Conservation (phyloP, 23 tunicate genomes). For the Botrylloides violaceus region DNA sequence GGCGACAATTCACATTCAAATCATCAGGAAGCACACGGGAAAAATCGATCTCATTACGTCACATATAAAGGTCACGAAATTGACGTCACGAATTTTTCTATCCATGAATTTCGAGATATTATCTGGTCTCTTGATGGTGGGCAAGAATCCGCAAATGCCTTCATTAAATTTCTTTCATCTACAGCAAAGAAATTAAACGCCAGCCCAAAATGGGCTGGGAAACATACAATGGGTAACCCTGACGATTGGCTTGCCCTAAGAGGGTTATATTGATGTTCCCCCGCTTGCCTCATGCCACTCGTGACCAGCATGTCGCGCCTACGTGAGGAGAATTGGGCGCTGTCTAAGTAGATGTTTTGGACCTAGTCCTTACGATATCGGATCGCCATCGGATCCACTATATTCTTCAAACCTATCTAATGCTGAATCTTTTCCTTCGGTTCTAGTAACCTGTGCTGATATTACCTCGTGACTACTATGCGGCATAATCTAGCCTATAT, state of each 20-base stretch:
- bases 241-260: constrained; percentile 60
- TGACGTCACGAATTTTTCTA: constrained; percentile 54
- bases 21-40: constrained; percentile 1
- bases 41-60: constrained; percentile 17
- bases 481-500: no score
- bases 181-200: constrained; percentile 36
- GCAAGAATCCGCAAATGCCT: constrained; percentile 36
- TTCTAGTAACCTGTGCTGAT: no score
- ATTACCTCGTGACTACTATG: no score
- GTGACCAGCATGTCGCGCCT: no score
- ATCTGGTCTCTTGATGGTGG: constrained; percentile 66
- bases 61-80: constrained; percentile 49
- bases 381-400: no score
- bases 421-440: no score
- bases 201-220: constrained; percentile 42
- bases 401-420: no score
- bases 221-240: constrained; percentile 53
- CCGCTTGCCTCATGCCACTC: no score
- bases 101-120: constrained; percentile 53
- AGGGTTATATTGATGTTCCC: constrained; percentile 37
- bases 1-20: background rate
- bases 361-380: no score
- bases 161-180: constrained; percentile 48
- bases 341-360: no score
- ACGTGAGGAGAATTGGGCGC: no score